Evolutionary conservation across 2,888 invertebrate genomes (phyloP).

Genomic region (Rhagophthalmus giganteus): DNA sequence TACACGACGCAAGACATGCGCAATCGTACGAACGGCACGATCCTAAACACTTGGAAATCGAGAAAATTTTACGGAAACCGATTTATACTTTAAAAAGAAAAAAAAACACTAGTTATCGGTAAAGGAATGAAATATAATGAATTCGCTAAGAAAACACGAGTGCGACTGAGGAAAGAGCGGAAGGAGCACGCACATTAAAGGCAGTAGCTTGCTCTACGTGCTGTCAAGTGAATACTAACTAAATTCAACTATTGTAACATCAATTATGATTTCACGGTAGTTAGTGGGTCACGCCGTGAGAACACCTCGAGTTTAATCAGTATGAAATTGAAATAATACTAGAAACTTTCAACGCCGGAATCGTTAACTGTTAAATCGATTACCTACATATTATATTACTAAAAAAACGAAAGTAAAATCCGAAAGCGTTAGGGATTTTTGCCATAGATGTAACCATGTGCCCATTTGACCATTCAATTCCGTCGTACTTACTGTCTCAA

Average conservation of each 20-base stretch:
- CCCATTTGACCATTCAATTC: constrained; percentile 23
- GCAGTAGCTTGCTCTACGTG: constrained; percentile 20
- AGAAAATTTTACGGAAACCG: no score
- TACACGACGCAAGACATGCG: constrained; percentile 42
- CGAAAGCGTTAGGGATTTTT: constrained; percentile 21
- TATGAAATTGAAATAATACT: background rate
- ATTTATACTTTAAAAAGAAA: no score
- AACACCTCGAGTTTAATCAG: constrained; percentile 23
- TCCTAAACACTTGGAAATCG: constrained; percentile 14
- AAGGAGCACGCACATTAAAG: constrained; percentile 29
- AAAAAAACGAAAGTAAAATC: background rate
- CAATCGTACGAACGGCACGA: constrained; percentile 7
- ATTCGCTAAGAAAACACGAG: constrained; percentile 19
- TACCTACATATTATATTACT: background rate
- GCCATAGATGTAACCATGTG: constrained; percentile 16
- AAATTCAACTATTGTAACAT: constrained; percentile 31
- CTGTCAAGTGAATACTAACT: constrained; percentile 29
- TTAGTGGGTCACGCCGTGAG: constrained; percentile 30
- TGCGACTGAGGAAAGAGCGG: constrained; percentile 23
- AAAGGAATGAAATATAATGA: constrained; percentile 1
- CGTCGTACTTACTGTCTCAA: constrained; percentile 20
- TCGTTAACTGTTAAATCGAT: background rate
- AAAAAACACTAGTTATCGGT: no score
- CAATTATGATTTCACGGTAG: constrained; percentile 33
- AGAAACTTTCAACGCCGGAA: background rate